Evolutionary conservation across 2,113 vertebrate species (phyloP).

Genomic region (Romanogobio albipinnatus): DNA sequence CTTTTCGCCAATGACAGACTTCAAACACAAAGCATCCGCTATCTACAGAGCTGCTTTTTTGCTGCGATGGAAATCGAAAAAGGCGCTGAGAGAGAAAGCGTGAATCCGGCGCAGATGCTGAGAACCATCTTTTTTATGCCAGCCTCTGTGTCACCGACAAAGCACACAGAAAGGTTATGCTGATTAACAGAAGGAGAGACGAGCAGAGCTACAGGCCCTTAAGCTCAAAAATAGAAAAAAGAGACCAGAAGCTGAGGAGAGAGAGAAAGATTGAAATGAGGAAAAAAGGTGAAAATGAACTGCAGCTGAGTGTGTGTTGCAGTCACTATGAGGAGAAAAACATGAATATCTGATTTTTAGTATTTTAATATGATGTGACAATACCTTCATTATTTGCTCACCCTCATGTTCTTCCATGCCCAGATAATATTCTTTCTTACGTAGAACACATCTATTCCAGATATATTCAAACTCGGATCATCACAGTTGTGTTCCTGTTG

Average conservation of each 20-base stretch:
- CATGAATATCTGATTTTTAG: neutral
- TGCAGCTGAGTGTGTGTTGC: neutral
- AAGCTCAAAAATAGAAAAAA: slow-evolving; percentile 10
- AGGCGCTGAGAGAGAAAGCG: slow-evolving; percentile 46
- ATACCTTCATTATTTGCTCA: neutral
- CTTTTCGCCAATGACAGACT: slow-evolving; percentile 67
- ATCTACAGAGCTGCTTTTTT: slow-evolving; percentile 65
- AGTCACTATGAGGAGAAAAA: neutral
- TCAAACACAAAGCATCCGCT: slow-evolving; percentile 68
- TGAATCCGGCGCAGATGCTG: slow-evolving; percentile 32
- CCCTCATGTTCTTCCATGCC: neutral
- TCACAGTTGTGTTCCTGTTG: neutral
- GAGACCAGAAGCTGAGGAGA: neutral
- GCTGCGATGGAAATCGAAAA: slow-evolving; percentile 38
- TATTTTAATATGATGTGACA: neutral
- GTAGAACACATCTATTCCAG: neutral
- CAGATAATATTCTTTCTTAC: neutral
- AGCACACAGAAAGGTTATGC: slow-evolving; percentile 41
- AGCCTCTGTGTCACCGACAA: slow-evolving; percentile 25
- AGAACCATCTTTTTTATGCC: slow-evolving; percentile 29
- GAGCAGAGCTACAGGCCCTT: slow-evolving; percentile 31
- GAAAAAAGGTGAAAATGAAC: slow-evolving; percentile 13
- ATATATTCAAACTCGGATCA: neutral
- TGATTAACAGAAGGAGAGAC: slow-evolving; percentile 37
- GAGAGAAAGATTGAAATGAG: neutral